Base-by-base conservation (phyloP, 2,113 vertebrate genomes). In the Steatornis caripensis region DNA sequence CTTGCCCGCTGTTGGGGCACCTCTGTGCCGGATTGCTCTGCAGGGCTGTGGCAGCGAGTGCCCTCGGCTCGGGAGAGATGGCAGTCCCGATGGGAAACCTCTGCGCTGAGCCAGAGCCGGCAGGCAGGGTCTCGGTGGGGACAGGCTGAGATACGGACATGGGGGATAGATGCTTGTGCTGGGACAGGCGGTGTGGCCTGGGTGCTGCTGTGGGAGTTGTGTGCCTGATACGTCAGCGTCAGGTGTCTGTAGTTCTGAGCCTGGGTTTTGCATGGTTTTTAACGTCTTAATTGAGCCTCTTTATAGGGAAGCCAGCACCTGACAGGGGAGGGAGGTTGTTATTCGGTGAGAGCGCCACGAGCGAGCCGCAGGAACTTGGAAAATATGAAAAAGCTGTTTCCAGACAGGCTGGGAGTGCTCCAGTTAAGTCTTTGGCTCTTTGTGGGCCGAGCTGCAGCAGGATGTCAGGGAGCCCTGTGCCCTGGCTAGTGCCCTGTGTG, bases 181-280 rank as follows among this genome's bases (percentile, higher is more conserved):
- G 68, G 36, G 39, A 43, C 64, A 51, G 53, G 62, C 0, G 0
- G 11, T 0, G 2, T 5, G 15, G 12, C 39, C 46, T 0, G 1
- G 64, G 68, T 57, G 43, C 80, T 66, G 77, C 90, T 15, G 32
- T 5, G 54, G 34, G 32, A 46, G 30, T 14, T 4, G 4, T 61
- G 34, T 18, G n/a, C 69, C 27, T 11, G 30, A 7, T 66, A 30
- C 9, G 3, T 68, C 75, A 6, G 19, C 0, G 0, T 37, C 7
- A 7, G 17, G 5, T 64, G 81, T 87, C 64, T 81, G 0, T 43
- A 46, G 51, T 23, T 12, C n/a, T 11, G 49, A 71, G 51, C 36
- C 19, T 49, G 53, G 80, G 29, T 80, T 88, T 21, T 90, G 48
- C 41, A 30, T 14, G 37, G 0, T 62, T 65, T 85, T 84, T 76